These are phyloP conservation scores for Drosophila gunungcola DNA, from an alignment of 1,140 invertebrate species.

Conservation along the genomic window DNA sequence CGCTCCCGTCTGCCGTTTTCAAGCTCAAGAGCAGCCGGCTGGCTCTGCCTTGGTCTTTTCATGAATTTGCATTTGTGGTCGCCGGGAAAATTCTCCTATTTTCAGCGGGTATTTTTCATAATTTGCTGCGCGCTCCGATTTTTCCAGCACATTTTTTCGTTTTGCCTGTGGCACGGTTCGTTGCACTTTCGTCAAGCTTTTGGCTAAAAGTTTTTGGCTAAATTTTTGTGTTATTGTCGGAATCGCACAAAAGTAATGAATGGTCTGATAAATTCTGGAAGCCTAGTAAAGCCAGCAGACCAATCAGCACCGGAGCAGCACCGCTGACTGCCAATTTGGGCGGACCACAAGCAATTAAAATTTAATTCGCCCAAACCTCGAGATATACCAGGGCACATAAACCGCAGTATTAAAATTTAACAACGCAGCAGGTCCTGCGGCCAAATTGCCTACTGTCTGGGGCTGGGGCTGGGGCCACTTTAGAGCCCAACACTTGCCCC, in stretches of 20 bases:
- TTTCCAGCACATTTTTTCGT: constrained; percentile 45
- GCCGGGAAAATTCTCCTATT: constrained; percentile 42
- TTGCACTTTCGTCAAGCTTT: constrained; percentile 66
- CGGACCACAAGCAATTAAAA: constrained; percentile 69
- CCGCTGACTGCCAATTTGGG: constrained; percentile 50
- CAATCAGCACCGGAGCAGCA: constrained; percentile 8
- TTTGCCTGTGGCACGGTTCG: constrained; percentile 44
- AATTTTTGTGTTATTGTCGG: constrained; percentile 32
- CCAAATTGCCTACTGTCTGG: constrained; percentile 32
- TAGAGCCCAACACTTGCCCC: constrained; percentile 37
- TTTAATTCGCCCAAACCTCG: constrained; percentile 60
- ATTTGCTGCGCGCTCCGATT: constrained; percentile 55
- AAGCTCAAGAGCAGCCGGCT: constrained; percentile 74
- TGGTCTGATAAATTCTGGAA: constrained; percentile 49
- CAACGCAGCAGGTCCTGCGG: constrained; percentile 46
- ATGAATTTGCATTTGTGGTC: constrained; percentile 55
- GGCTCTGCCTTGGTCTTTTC: constrained; percentile 65
- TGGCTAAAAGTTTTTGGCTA: constrained; percentile 36
- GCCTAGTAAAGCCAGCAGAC: constrained; percentile 31
- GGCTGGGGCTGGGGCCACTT: constrained; percentile 56
- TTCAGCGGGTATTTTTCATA: constrained; percentile 61
- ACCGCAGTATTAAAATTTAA: constrained; percentile 77
- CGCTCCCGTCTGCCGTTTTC: constrained; percentile 55
- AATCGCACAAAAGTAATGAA: constrained; percentile 48
- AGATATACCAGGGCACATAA: constrained; percentile 42